phyloP scores from a whole-genome alignment of 2,888 invertebrate species.

The Esperia sulphurella region DNA sequence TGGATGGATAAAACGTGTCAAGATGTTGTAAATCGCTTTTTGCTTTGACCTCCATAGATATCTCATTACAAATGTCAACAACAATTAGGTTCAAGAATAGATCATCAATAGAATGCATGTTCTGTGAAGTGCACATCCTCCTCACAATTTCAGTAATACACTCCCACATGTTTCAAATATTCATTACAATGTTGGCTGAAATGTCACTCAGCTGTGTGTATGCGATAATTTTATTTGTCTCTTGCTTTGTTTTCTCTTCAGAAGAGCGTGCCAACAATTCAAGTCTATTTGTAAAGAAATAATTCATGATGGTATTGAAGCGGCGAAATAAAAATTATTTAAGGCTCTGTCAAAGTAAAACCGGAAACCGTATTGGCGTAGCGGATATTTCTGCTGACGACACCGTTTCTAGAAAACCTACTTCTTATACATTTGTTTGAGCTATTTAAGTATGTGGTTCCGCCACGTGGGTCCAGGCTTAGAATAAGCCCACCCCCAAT shows the following conservation, averaged over 20 bases:
- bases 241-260: conserved; percentile 47
- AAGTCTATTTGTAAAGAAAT: conserved; percentile 46
- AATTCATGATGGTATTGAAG: conserved; percentile 35
- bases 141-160: conserved; percentile 1
- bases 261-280: conserved; percentile 45
- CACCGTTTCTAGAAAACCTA: too few relatives aligned
- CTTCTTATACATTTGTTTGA: too few relatives aligned
- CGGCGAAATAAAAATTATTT: conserved; percentile 34
- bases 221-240: conserved; percentile 48
- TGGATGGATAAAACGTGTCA: too few relatives aligned
- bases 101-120: background rate
- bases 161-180: conserved; percentile 38
- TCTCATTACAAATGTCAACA: too few relatives aligned
- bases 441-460: too few relatives aligned
- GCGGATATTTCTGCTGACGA: too few relatives aligned
- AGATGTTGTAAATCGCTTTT: too few relatives aligned
- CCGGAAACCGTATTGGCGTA: too few relatives aligned
- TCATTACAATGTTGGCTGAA: conserved; percentile 40
- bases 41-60: too few relatives aligned
- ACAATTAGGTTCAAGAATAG: too few relatives aligned
- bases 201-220: conserved; percentile 32
- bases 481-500: too few relatives aligned
- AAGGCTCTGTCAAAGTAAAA: background rate
- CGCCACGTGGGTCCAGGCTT: too few relatives aligned
- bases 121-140: conserved; percentile 1